Evolutionary conservation across 2,797 vertebrate species (phyloP).

Genomic region (Danio jaintianensis): DNA sequence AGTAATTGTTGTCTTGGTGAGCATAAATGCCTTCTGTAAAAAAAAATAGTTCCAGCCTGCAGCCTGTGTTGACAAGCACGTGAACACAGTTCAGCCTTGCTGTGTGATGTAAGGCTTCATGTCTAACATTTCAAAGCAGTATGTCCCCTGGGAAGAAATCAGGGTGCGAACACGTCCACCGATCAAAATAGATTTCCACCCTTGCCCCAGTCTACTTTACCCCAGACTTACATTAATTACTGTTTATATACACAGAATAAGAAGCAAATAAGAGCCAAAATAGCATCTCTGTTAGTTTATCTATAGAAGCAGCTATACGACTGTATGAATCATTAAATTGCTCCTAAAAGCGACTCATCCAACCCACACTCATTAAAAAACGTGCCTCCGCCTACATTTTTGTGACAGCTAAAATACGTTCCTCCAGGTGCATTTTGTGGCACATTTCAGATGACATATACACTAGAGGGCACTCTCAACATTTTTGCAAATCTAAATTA

Average conservation of each 20-base stretch:
- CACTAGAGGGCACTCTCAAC: too few species aligned
- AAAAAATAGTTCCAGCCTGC: not conserved
- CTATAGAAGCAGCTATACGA: not conserved
- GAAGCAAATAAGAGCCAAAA: not conserved
- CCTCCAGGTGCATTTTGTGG: too few species aligned
- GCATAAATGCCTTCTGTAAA: not conserved
- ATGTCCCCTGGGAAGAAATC: slow-evolving; percentile 17
- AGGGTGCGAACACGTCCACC: slow-evolving; percentile 1
- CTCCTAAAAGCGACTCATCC: not conserved
- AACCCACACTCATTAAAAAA: too few species aligned
- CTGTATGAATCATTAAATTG: not conserved
- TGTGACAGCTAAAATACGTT: too few species aligned
- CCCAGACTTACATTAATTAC: slow-evolving; percentile 24
- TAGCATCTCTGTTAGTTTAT: not conserved
- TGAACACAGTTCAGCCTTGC: slow-evolving; percentile 1
- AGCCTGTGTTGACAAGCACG: not conserved
- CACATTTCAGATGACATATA: too few species aligned
- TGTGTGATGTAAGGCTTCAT: slow-evolving; percentile 9
- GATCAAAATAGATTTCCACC: slow-evolving; percentile 50
- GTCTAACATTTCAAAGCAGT: slow-evolving; percentile 40
- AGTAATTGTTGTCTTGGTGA: not conserved
- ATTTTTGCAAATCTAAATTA: too few species aligned
- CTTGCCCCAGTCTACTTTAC: slow-evolving; percentile 41
- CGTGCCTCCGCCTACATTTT: too few species aligned
- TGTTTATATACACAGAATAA: not conserved